phyloP scores from a whole-genome alignment of 2,888 invertebrate genomes.

The Drosophila tripunctata region DNA sequence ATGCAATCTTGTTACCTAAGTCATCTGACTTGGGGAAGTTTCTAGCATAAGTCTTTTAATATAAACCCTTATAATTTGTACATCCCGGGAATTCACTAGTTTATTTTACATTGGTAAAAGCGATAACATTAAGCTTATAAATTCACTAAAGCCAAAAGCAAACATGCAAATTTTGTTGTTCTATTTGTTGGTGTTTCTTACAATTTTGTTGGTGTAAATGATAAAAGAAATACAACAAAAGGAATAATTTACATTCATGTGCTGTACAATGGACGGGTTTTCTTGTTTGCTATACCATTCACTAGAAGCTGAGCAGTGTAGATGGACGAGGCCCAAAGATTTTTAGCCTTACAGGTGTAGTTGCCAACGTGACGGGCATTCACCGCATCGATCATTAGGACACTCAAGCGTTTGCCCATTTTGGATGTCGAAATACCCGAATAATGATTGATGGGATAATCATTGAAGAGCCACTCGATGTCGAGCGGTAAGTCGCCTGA shows the following conservation, averaged over 20 bases:
- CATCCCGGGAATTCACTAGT: not conserved
- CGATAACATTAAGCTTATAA: conserved; percentile 26
- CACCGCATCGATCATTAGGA: conserved; percentile 87
- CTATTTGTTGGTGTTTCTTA: conserved; percentile 26
- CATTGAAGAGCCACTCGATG: conserved; percentile 89
- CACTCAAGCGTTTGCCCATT: conserved; percentile 86
- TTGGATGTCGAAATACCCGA: conserved; percentile 82
- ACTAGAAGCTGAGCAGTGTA: conserved; percentile 88
- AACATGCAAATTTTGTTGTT: conserved; percentile 45
- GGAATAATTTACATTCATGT: conserved; percentile 40
- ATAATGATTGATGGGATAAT: conserved; percentile 84
- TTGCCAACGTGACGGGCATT: conserved; percentile 89
- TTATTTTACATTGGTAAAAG: no score
- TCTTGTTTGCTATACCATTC: conserved; percentile 85
- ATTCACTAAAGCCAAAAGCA: conserved; percentile 58
- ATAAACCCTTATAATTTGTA: no score
- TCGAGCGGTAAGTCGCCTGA: conserved; percentile 92
- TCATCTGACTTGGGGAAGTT: not conserved
- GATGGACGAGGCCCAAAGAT: conserved; percentile 87
- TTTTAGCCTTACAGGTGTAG: conserved; percentile 87
- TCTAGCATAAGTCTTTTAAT: not conserved
- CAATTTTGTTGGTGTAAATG: conserved; percentile 34
- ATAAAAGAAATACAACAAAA: conserved; percentile 26
- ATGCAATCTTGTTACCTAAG: conserved; percentile 1
- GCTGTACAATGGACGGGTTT: conserved; percentile 44